Evolutionary conservation across 2,888 invertebrate genomes (phyloP), one percentile per base, ranked within the genome.

Genomic region (Metacarcinus magister): DNA sequence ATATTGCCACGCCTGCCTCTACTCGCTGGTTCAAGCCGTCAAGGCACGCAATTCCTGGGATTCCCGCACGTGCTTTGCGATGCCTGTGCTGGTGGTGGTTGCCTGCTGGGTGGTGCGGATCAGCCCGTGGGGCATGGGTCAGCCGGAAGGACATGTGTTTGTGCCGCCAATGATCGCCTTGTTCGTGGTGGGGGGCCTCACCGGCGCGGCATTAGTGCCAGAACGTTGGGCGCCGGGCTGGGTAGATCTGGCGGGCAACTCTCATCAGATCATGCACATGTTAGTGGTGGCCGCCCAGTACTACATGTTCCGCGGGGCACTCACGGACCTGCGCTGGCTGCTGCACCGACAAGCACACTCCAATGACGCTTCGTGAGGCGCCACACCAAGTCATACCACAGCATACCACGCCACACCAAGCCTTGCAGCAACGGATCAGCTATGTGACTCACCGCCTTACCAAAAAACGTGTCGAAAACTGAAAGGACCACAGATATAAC

Each of bases 101-200:
- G 87, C 87, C 87, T 87, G 87, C 87, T 87, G 87, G 87, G 13
- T 87, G 16, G 39, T 87, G 39, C 87, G 87, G 39, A 5, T 87
- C 39, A 87, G 87, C 87, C 87, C 87, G 16, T 87, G 87, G 87
- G 87, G 87, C 87, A 19, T 32, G 87, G 87, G 87, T 87, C 87
- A 87, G 13, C 32, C 39, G 13, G 87, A 32, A 39, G 87, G 87
- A 32, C 39, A 10, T 10, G 39, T 39, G 39, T 87, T 87, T 2
- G 39, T 87, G 13, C 87, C 87, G 39, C 87, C 87, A 0, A 87
- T 87, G 87, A 32, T 87, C 16, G 19, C 39, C 39, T 10, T 87
- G 39, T 87, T 87, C 39, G 87, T 87, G 87, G 39, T 87, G 87
- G 87, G 87, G 2, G 87, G 87, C 39, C 39, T 87, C 16, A 10